Conservation (phyloP, 2,888 invertebrate genomes). For the Drosophila antonietae region DNA sequence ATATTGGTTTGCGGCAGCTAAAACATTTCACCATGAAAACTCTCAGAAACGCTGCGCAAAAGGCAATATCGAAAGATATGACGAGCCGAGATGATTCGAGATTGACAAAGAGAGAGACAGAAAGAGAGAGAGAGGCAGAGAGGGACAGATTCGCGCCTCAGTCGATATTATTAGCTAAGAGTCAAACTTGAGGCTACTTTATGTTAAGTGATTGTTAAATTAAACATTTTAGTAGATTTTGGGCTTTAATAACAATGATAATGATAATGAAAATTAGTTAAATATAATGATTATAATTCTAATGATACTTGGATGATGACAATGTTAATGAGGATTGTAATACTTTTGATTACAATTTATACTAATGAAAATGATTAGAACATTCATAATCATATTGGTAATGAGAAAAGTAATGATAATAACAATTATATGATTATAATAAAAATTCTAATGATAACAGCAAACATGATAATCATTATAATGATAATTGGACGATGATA, state of each 20-base stretch:
- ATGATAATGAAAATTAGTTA: not conserved
- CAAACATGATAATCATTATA: not conserved
- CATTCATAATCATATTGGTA: not conserved
- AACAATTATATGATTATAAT: not conserved
- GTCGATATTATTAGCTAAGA: not conserved
- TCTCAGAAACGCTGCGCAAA: constrained; percentile 39
- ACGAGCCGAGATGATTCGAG: not conserved
- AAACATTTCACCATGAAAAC: constrained; percentile 25
- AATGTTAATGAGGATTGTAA: too few relatives aligned
- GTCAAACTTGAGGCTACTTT: not conserved
- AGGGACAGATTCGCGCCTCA: not conserved
- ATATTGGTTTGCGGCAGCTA: constrained; percentile 52
- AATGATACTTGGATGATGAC: not conserved
- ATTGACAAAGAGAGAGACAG: not conserved
- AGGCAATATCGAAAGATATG: not conserved
- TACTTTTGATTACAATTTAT: not conserved
- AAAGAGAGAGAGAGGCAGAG: too few relatives aligned
- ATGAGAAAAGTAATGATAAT: not conserved
- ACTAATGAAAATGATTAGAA: not conserved
- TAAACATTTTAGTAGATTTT: not conserved
- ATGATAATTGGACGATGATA: not conserved
- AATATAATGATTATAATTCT: not conserved
- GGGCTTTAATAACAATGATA: not conserved
- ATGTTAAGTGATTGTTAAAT: not conserved
- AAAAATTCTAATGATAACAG: not conserved